phyloP scores from a whole-genome alignment of 2,113 vertebrate species.

The Rhinolophus ferrumequinum region DNA sequence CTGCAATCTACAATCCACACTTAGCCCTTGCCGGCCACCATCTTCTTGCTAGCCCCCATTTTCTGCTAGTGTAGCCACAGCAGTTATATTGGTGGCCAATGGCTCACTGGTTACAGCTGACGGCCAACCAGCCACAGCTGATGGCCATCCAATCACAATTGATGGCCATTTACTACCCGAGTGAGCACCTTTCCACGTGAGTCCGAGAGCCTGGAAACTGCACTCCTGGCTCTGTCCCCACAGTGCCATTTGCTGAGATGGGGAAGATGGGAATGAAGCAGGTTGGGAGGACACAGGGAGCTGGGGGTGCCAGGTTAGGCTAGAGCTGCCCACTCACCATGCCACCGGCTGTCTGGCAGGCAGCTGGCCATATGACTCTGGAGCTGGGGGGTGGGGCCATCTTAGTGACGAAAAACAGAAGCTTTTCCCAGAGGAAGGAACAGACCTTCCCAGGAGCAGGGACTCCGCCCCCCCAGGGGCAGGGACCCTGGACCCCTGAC shows the following conservation, averaged over 20 bases:
- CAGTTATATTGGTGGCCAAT: too few relatives aligned
- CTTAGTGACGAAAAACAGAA: neutral
- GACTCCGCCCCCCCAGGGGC: neutral
- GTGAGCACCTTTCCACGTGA: too few relatives aligned
- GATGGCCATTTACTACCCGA: too few relatives aligned
- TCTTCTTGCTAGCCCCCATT: too few relatives aligned
- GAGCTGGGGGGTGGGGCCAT: neutral
- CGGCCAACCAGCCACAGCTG: too few relatives aligned
- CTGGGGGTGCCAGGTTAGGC: neutral
- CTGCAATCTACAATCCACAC: too few relatives aligned
- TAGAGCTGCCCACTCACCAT: neutral
- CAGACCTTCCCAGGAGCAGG: neutral
- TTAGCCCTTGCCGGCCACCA: too few relatives aligned
- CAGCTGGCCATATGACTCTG: neutral
- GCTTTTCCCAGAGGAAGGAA: neutral
- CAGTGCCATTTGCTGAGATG: neutral
- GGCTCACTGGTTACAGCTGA: too few relatives aligned
- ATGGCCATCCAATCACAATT: too few relatives aligned
- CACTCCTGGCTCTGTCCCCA: too few relatives aligned
- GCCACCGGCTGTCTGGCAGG: accelerated
- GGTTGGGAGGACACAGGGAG: neutral
- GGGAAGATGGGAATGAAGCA: neutral
- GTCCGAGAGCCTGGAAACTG: too few relatives aligned
- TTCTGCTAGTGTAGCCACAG: too few relatives aligned
- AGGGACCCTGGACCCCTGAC: neutral